phyloP scores from a whole-genome alignment of 2,113 vertebrate species.

The Melierax canorus region DNA sequence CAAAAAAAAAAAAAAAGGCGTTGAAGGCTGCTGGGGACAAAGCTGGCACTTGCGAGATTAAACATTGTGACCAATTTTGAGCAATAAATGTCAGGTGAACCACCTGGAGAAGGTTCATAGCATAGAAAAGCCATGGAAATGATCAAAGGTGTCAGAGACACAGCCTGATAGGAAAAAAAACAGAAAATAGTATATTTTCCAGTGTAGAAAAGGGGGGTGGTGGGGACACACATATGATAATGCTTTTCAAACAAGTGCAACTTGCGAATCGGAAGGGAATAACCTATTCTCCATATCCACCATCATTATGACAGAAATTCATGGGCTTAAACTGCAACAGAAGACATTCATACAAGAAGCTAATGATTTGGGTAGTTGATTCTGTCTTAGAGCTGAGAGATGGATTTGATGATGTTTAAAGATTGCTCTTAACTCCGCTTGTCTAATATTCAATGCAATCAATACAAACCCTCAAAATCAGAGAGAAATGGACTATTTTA shows the following conservation, averaged over 20 bases:
- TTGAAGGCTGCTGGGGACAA: background rate
- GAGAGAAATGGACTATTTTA: background rate
- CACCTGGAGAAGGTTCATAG: background rate
- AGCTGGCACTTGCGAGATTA: background rate
- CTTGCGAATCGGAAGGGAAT: background rate
- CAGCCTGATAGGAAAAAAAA: background rate
- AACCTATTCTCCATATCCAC: background rate
- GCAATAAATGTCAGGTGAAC: background rate
- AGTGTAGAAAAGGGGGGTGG: background rate
- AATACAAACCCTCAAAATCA: background rate
- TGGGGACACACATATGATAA: background rate
- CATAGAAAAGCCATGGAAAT: background rate
- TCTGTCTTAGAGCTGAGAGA: background rate
- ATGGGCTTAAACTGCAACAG: background rate
- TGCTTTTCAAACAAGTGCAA: background rate
- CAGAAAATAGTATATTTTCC: background rate
- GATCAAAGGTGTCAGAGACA: background rate
- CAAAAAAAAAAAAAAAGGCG: background rate
- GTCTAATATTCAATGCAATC: background rate
- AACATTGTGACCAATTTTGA: background rate
- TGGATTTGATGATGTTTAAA: background rate
- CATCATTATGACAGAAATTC: background rate
- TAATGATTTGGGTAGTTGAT: background rate
- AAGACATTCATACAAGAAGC: background rate
- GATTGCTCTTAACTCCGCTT: background rate